Base-by-base conservation (phyloP, 2,888 invertebrate genomes). In the Agrotis ipsilon region DNA sequence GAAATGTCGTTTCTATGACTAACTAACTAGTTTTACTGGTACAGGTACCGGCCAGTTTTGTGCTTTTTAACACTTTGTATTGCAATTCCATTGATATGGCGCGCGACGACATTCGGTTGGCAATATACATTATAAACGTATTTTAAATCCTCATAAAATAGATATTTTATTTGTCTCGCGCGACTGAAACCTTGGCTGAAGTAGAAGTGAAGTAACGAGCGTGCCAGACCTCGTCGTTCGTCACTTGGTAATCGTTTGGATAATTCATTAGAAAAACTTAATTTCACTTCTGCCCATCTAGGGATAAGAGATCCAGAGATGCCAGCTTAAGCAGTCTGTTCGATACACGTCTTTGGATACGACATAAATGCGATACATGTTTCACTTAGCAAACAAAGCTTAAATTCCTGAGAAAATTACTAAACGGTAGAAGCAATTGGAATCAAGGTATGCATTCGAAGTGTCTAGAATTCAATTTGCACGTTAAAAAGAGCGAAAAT, bases 1-100 rank as follows among this genome's bases (percentile, higher is more conserved):
- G 64, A 75, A 80, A 80, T 80, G 75, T 70, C 71, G 75, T 80
- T 79, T 72, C 72, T 75, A 72, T 82, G 67, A 80, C 80, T 76
- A 80, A 81, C 70, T 65, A 72, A 80, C 73, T 63, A 63, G 78
- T 78, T 70, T 63, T 55, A 78, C 58, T 49, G 46, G 72, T 68
- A 52, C 39, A 39, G 39, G 39, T 19, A 70, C 57, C 16, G 45
- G 54, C 54, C 19, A 60, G 71, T 71, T 78, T 78, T 80, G 57
- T 54, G 64, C 39, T 67, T 76, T 71, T 78, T 72, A 63, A 60
- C 52, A 71, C 54, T 67, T 46, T 55, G 60, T 57, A 58, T 48
- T 65, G 55, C 24, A 81, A 55, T 62, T 79, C 63, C 71, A 66
- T 68, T 69, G 49, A 64, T 69, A 60, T 24, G 43, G 39, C 16